These are phyloP conservation scores for Myotis daubentonii DNA, from an alignment of 2,797 vertebrate genomes.

Conservation along the genomic window DNA sequence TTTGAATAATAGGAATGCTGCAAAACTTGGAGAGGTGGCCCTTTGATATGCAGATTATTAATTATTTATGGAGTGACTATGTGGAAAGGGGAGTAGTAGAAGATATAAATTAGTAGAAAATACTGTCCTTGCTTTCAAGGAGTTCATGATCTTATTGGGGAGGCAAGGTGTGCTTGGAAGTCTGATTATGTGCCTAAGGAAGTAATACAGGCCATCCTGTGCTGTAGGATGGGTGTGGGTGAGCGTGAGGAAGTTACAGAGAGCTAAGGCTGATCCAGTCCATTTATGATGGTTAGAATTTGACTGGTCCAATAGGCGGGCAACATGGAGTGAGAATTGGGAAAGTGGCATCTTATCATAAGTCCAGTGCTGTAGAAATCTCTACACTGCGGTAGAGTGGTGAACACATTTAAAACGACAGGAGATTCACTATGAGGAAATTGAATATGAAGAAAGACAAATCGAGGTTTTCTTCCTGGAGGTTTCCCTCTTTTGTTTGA, in stretches of 20 bases:
- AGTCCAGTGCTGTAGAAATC: neutral
- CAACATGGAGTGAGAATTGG: neutral
- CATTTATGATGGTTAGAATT: neutral
- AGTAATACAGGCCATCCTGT: neutral
- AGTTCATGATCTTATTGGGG: conserved; percentile 27
- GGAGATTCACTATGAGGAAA: neutral
- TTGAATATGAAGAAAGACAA: conserved; percentile 19
- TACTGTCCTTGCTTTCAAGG: conserved; percentile 2
- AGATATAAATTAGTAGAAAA: conserved; percentile 53
- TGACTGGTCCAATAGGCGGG: neutral
- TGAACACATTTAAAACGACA: neutral
- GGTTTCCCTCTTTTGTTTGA: neutral
- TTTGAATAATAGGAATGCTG: conserved; percentile 61
- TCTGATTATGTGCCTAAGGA: neutral
- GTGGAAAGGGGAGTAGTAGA: neutral
- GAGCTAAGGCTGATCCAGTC: neutral
- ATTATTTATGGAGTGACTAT: conserved; percentile 64
- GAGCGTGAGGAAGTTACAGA: neutral
- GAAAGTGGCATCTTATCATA: neutral
- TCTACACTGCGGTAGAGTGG: neutral
- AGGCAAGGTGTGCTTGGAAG: neutral
- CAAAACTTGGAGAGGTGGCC: conserved; percentile 30
- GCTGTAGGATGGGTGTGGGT: neutral
- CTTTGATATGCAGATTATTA: conserved; percentile 68
- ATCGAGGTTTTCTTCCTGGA: neutral